A percentile compares a stretch with the other conserved stretches of the same genome.
phyloP scores from a whole-genome alignment of 2,113 vertebrate species.

The Callionymus lyra region DNA sequence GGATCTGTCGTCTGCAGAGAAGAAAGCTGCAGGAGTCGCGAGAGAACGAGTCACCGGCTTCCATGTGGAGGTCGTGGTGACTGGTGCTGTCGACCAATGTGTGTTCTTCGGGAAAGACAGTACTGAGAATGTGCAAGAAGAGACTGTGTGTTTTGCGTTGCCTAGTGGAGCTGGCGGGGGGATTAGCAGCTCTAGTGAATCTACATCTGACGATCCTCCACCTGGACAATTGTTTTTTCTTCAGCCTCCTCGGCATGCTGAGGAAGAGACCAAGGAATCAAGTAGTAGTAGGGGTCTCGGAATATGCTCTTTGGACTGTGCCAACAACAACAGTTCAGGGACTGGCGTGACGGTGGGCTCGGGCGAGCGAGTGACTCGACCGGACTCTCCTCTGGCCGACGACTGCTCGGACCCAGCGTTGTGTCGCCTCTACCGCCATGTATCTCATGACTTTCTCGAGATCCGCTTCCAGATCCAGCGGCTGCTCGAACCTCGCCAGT shows the following conservation, averaged over 20 bases:
- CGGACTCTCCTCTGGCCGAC: constrained; percentile 51
- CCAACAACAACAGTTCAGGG: constrained; percentile 42
- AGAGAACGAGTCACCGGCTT: constrained; percentile 76
- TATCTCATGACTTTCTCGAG: constrained; percentile 91
- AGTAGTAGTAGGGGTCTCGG: constrained; percentile 23
- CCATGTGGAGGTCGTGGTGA: constrained; percentile 92
- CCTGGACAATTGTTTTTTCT: constrained; percentile 88
- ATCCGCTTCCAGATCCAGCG: constrained; percentile 95
- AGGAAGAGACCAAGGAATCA: constrained; percentile 51
- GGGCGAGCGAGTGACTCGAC: constrained; percentile 32
- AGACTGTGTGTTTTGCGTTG: constrained; percentile 78
- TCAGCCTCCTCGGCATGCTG: constrained; percentile 47
- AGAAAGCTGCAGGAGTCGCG: constrained; percentile 36
- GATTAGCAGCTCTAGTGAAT: constrained; percentile 44
- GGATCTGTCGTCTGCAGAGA: constrained; percentile 53
- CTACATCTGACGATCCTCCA: constrained; percentile 72
- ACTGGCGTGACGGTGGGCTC: constrained; percentile 22
- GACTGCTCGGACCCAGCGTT: constrained; percentile 74
- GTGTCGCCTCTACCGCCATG: constrained; percentile 88
- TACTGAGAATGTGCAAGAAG: constrained; percentile 83
- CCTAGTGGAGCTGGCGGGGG: constrained; percentile 32
- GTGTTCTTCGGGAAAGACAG: constrained; percentile 89
- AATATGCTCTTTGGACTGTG: constrained; percentile 54
- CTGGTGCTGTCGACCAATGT: constrained; percentile 87
- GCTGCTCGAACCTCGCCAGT: constrained; percentile 86